These are phyloP conservation scores for Ophion ventricosus DNA, from an alignment of 2,888 invertebrate genomes.

Conservation along the genomic window DNA sequence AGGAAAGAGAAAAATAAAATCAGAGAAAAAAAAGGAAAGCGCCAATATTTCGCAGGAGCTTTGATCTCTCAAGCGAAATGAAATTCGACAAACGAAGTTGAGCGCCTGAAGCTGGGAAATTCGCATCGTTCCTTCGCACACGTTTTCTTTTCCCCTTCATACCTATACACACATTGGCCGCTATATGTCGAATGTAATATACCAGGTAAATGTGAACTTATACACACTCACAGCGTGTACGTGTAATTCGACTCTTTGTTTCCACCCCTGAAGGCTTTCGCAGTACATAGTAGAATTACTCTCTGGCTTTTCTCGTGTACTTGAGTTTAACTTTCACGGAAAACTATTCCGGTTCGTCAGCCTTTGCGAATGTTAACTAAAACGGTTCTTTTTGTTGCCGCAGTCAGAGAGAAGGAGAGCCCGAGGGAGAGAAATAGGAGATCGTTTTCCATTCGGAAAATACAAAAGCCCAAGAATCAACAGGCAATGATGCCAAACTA, in stretches of 20 bases:
- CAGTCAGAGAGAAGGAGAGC: neutral
- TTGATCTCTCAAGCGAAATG: slow-evolving; percentile 61
- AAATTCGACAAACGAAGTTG: slow-evolving; percentile 62
- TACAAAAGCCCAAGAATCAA: neutral
- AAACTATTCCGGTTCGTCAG: slow-evolving; percentile 46
- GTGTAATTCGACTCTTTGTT: slow-evolving; percentile 17
- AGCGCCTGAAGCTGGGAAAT: slow-evolving; percentile 44
- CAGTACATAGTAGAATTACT: slow-evolving; percentile 9
- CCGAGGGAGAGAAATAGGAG: neutral
- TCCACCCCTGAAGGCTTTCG: slow-evolving; percentile 7
- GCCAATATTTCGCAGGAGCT: slow-evolving; percentile 52
- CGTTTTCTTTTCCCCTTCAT: slow-evolving; percentile 25
- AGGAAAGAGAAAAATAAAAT: slow-evolving; percentile 12
- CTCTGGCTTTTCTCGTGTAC: slow-evolving; percentile 17
- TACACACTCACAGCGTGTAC: neutral
- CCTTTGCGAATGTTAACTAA: slow-evolving; percentile 24
- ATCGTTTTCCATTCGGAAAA: slow-evolving; percentile 13
- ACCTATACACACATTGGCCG: slow-evolving; percentile 1
- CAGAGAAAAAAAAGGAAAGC: slow-evolving; percentile 21
- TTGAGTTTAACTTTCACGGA: slow-evolving; percentile 26
- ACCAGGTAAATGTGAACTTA: neutral
- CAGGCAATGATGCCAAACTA: neutral
- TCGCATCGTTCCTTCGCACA: slow-evolving; percentile 17
- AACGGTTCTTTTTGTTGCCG: slow-evolving; percentile 10
- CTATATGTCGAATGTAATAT: neutral